Base-by-base conservation (phyloP, 1,140 invertebrate genomes). In the Arion vulgaris region DNA sequence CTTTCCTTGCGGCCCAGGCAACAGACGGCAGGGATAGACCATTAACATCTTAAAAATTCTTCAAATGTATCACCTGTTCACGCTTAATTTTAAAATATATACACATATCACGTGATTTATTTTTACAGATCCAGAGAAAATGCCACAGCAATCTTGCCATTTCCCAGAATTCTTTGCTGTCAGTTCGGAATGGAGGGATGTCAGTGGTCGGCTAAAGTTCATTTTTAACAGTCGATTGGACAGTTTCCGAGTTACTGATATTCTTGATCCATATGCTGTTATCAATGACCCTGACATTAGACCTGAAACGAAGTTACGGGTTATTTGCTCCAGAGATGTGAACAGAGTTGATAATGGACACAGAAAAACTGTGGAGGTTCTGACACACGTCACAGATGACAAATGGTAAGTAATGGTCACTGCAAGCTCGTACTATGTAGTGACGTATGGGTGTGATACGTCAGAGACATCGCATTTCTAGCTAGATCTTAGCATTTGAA, bases 131-230 rank as follows among this genome's bases (percentile, higher is more conserved):
- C 11, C 17, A 1, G 53, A 78, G 7, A 34, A 78, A 41, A 15
- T 19, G 32, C 76, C 51, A 17, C 76, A 78, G 34, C 17, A 41
- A 2, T 13, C 53, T 15, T 78, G 76, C 32, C 28, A 41, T 34
- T 68, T 78, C 34, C 76, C 76, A 19, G 57, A 68, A 11, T 57
- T 39, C 34, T 78, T 78, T 41, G 2, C 7, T 57, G 19, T 15
- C 53, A 66, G 7, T 15, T 78, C 51, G 4, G 76, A 78, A 36
- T 78, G 76, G 76, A 28, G 57, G 4, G 76, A 78, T 26, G 76
- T 78, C 53, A 78, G 45, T 57, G 34, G 53, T 53, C 76, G 62
- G 26, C 76, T 39, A 28, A 78, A 38, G 57, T 66, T 78, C 51
- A n/a, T 15, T 0, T 5, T 78, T 7, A 78, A 66, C 76, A 62